These are phyloP conservation scores for Salvelinus fontinalis DNA, from an alignment of 2,113 vertebrate species.

Conservation along the genomic window DNA sequence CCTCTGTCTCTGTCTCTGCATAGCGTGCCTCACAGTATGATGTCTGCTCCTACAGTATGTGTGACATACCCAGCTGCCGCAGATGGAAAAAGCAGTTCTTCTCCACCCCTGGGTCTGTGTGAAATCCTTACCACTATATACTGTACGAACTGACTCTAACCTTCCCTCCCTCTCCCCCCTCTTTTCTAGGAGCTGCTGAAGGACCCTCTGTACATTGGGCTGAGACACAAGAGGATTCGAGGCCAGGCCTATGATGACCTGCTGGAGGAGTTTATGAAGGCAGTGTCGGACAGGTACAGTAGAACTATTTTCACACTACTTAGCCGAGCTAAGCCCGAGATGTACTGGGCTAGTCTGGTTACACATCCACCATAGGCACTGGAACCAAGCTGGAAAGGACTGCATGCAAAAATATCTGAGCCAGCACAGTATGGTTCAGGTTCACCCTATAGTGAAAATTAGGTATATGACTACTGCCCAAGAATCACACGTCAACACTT, in stretches of 20 bases:
- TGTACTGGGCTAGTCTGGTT: too few species aligned
- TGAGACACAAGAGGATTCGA: constrained; percentile 89
- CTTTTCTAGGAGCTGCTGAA: constrained; percentile 80
- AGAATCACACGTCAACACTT: too few species aligned
- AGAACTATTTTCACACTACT: constrained; percentile 5
- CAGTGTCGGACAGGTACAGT: constrained; percentile 86
- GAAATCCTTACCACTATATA: background rate
- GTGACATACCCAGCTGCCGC: background rate
- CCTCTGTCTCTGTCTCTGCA: background rate
- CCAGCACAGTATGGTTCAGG: too few species aligned
- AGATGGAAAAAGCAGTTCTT: background rate
- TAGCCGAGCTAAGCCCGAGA: too few species aligned
- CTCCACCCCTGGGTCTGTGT: background rate
- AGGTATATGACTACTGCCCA: too few species aligned
- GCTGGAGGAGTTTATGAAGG: constrained; percentile 96
- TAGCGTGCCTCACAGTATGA: background rate
- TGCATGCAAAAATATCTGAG: too few species aligned
- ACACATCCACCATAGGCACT: too few species aligned
- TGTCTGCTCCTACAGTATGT: background rate
- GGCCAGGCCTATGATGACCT: constrained; percentile 89
- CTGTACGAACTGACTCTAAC: background rate
- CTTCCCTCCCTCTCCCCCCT: background rate
- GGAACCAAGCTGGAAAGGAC: too few species aligned
- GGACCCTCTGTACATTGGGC: constrained; percentile 93
- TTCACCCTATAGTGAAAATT: too few species aligned